Evolutionary conservation across 2,797 vertebrate species (phyloP).

Genomic region (Ciconia nigra): DNA sequence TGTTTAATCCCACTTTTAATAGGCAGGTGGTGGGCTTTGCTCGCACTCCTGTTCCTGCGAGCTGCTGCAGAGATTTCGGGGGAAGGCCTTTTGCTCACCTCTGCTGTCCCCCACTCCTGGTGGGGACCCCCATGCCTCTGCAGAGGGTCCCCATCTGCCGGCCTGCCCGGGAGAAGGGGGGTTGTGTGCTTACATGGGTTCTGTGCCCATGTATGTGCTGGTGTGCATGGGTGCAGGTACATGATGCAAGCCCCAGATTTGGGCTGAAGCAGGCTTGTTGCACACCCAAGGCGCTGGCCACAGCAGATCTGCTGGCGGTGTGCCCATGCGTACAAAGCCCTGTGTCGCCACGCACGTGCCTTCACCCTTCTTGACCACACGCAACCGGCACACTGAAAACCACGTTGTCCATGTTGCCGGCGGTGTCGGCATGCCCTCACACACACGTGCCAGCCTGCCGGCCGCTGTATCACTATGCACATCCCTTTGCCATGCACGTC

Average conservation of each 20-base stretch:
- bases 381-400: fast-evolving
- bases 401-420: fast-evolving
- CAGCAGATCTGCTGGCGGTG: fast-evolving
- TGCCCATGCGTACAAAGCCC: fast-evolving
- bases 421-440: fast-evolving
- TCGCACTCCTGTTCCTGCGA: slow-evolving; percentile 47
- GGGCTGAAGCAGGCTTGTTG: neutral
- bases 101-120: neutral
- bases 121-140: neutral
- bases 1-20: slow-evolving; percentile 63
- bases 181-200: neutral
- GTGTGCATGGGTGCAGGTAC: neutral
- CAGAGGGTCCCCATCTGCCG: neutral
- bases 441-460: neutral
- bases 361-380: neutral
- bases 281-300: fast-evolving
- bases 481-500: neutral
- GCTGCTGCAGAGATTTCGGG: slow-evolving; percentile 53
- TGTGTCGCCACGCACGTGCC: fast-evolving
- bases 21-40: slow-evolving; percentile 75
- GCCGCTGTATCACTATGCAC: neutral
- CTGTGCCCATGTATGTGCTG: neutral
- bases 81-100: slow-evolving; percentile 21
- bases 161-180: fast-evolving
- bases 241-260: fast-evolving